phyloP scores from a whole-genome alignment of 2,113 vertebrate genomes.

The Telmatochromis sp. region DNA sequence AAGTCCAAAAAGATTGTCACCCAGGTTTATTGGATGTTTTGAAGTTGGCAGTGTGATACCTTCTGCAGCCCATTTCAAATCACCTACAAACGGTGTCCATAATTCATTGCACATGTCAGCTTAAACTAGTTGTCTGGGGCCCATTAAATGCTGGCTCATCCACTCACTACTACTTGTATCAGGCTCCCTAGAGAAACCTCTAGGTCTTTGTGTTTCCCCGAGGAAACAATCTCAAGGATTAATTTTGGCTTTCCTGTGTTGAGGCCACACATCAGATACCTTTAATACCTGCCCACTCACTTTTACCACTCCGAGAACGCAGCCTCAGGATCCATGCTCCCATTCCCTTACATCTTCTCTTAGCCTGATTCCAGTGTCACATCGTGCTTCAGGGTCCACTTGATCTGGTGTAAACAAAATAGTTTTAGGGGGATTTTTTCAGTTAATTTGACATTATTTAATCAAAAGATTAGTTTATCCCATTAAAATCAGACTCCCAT shows the following conservation, averaged over 20 bases:
- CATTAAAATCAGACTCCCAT: not conserved
- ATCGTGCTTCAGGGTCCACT: not conserved
- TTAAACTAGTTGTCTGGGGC: not conserved
- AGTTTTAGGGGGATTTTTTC: not conserved
- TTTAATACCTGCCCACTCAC: not conserved
- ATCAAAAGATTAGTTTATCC: not conserved
- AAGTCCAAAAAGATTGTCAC: not conserved
- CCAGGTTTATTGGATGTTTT: not conserved
- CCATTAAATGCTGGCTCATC: not conserved
- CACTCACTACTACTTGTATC: not conserved
- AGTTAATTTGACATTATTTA: not conserved
- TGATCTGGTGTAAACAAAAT: not conserved
- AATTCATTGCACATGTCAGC: not conserved
- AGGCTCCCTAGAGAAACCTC: not conserved
- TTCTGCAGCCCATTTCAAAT: not conserved
- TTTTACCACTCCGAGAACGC: not conserved
- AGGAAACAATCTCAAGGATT: not conserved
- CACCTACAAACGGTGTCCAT: fast-evolving
- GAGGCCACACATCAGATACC: not conserved
- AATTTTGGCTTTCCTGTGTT: not conserved
- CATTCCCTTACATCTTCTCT: not conserved
- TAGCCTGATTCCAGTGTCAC: not conserved
- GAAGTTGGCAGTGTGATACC: not conserved
- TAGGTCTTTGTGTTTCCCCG: not conserved
- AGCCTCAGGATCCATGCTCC: not conserved